Evolutionary conservation across 2,888 invertebrate species (phyloP).

Genomic region (Eumacrocentrus americanus): DNA sequence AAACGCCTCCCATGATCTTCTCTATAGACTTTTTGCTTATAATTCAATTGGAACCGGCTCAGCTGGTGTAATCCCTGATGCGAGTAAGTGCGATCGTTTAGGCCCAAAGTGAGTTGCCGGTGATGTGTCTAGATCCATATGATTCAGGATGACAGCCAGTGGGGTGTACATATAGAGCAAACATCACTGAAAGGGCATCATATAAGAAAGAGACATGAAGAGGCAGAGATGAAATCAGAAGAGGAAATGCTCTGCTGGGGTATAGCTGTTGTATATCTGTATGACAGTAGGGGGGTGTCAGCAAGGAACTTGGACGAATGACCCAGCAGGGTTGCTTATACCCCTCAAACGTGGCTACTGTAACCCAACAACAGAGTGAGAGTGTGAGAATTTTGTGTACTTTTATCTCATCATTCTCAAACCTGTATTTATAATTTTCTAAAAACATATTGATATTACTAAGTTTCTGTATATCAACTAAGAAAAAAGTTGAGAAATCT

Average conservation of each 20-base stretch:
- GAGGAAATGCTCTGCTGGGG: constrained; percentile 33
- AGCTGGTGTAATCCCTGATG: constrained; percentile 41
- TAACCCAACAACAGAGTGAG: constrained; percentile 32
- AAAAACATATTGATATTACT: too few relatives aligned
- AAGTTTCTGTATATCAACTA: too few relatives aligned
- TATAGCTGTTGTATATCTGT: constrained; percentile 47
- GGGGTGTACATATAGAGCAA: too few relatives aligned
- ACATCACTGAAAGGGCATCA: constrained; percentile 21
- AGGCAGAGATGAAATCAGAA: constrained; percentile 22
- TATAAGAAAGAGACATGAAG: constrained; percentile 20
- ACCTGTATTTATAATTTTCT: not conserved
- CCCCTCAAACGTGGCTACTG: constrained; percentile 38
- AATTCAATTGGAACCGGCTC: constrained; percentile 17
- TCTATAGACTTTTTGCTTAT: constrained; percentile 5
- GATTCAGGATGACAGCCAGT: constrained; percentile 17
- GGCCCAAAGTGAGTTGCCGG: constrained; percentile 32
- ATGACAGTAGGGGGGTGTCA: constrained; percentile 51
- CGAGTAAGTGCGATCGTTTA: constrained; percentile 45
- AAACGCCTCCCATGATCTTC: constrained; percentile 29
- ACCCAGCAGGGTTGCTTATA: constrained; percentile 52
- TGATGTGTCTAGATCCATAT: constrained; percentile 22
- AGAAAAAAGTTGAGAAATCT: too few relatives aligned
- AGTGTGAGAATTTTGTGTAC: constrained; percentile 45
- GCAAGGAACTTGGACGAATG: constrained; percentile 48
- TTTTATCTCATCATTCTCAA: not conserved